Evolutionary conservation across 1,140 invertebrate species (phyloP).

Genomic region (Trichonephila inaurata): DNA sequence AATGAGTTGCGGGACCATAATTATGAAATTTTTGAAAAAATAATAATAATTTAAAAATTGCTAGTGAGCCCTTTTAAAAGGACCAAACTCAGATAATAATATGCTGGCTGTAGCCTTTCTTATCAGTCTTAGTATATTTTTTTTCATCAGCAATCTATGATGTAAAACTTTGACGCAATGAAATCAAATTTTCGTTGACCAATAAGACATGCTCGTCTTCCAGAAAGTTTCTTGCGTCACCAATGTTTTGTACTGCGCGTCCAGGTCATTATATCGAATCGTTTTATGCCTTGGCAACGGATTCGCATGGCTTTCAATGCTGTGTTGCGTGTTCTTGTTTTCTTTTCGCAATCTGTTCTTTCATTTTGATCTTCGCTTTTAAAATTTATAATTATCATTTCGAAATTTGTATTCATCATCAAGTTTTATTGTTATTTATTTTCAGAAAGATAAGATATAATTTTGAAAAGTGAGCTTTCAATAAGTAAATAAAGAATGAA

Average conservation of each 20-base stretch:
- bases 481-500: background rate
- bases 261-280: background rate
- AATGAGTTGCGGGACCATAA: too few species aligned
- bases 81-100: too few species aligned
- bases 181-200: background rate
- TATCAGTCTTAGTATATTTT: too few species aligned
- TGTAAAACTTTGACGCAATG: too few species aligned
- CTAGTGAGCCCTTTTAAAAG: too few species aligned
- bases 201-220: background rate
- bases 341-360: background rate
- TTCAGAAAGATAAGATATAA: background rate
- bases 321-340: slow-evolving; percentile 24
- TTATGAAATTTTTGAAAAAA: too few species aligned
- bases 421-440: background rate
- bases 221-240: background rate
- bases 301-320: background rate
- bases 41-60: too few species aligned
- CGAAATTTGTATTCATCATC: background rate
- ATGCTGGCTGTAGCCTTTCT: too few species aligned
- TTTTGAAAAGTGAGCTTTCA: background rate
- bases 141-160: too few species aligned
- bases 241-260: background rate
- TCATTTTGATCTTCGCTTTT: background rate
- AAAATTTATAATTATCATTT: background rate
- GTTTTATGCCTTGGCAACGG: slow-evolving; percentile 3